Evolutionary conservation across 2,888 invertebrate species (phyloP), one percentile per base, ranked within the genome.

Genomic region (Volucella bombylans): DNA sequence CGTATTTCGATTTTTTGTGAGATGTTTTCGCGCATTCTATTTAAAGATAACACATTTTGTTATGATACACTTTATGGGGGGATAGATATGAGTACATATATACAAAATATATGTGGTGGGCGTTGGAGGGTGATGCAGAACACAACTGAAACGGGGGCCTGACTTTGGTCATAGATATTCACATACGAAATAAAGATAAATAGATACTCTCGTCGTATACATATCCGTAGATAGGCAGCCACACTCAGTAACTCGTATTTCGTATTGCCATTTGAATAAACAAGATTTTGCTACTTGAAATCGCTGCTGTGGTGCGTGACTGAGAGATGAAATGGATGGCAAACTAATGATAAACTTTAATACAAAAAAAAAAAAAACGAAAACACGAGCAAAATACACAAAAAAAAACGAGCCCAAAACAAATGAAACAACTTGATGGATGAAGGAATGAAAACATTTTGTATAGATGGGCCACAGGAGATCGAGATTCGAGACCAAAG

Each of bases 321-420:
- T 82, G 67, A 62, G 67, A 78, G 67, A 78, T 72, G 77, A 73
- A 77, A 82, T 73, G 77, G 77, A 82, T 82, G 77, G 77, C 72
- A 77, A 82, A 72, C 82, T 77, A 82, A 82, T 82, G 82, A 72
- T 67, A 82, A 82, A 82, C 62, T 82, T 82, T 68, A 62, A 61
- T 62, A 59, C 49, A 54, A 69, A 61, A 74, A 50, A 52, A 64
- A 45, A 23, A 64, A 47, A 43, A 41, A 12, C 1, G 23, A 23
- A 23, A 23, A 23, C 23, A 23, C 3, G 23, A 23, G 23, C 2
- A 23, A 23, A 23, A 23, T 23, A 23, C 3, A 31, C 11, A 62
- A 11, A 43, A 41, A 55, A 68, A 65, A 54, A 55, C 18, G 31
- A 31, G 31, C 31, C 31, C 31, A 6, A 31, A 31, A 31, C 4